Percentiles rank a stretch among this genome's conserved stretches.
Conservation (phyloP, 2,113 vertebrate genomes). For the Psammodynastes pulverulentus region DNA sequence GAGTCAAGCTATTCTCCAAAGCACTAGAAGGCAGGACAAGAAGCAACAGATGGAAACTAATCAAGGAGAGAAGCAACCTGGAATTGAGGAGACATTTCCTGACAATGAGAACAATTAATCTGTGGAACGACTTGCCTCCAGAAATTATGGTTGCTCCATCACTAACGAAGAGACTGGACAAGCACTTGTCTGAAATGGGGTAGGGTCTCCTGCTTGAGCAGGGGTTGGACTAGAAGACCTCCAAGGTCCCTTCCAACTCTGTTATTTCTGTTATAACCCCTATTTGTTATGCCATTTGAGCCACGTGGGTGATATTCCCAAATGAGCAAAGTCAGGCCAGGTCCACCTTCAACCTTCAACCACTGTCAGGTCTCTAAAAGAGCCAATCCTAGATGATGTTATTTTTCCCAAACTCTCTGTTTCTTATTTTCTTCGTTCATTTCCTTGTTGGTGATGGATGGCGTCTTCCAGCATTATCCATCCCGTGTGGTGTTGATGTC, state of each 20-base stretch:
- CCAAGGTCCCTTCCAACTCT: not conserved
- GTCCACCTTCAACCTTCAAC: not conserved
- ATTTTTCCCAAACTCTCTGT: not conserved
- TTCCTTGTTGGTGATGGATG: not conserved
- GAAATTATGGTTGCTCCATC: not conserved
- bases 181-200: not conserved
- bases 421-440: not conserved
- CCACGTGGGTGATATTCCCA: not conserved
- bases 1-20: not conserved
- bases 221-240: not conserved
- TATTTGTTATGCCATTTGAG: not conserved
- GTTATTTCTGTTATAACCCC: not conserved
- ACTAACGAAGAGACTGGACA: not conserved
- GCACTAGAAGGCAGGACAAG: not conserved
- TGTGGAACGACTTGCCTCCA: rapidly evolving
- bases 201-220: no score
- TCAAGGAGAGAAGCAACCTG: not conserved
- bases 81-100: not conserved
- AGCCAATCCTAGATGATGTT: not conserved
- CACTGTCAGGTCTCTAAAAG: not conserved
- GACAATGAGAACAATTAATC: not conserved
- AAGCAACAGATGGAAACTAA: not conserved
- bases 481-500: not conserved
- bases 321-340: no score
- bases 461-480: not conserved